Percentiles rank a stretch among this genome's conserved stretches.
phyloP scores from a whole-genome alignment of 2,113 vertebrate genomes.

The Lophius piscatorius region DNA sequence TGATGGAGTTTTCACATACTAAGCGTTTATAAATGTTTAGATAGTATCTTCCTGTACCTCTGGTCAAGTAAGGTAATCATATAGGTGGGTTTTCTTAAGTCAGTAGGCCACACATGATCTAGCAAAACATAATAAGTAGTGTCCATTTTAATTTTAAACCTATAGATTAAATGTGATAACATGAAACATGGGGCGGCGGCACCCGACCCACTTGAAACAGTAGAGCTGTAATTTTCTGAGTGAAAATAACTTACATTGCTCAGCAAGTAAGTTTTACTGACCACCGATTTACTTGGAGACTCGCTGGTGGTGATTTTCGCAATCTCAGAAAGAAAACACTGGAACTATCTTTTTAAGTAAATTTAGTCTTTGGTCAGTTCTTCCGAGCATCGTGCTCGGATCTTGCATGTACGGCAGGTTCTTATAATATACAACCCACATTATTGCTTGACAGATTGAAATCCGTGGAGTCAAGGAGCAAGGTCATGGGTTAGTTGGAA shows the following conservation, averaged over 20 bases:
- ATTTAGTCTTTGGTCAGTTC: conserved; percentile 27
- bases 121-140: conserved; percentile 27
- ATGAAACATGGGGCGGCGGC: conserved; percentile 31
- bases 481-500: conserved; percentile 38
- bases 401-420: not conserved
- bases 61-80: not conserved
- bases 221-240: conserved; percentile 80
- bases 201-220: conserved; percentile 69
- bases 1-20: conserved; percentile 2
- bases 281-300: conserved; percentile 76
- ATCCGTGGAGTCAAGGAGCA: conserved; percentile 35
- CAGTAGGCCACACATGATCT: conserved; percentile 36
- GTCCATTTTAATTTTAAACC: conserved; percentile 48
- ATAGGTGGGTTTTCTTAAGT: conserved; percentile 12
- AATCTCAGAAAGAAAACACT: conserved; percentile 62
- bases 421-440: conserved; percentile 16
- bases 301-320: conserved; percentile 46
- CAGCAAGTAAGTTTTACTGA: conserved; percentile 60
- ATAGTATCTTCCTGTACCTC: not conserved
- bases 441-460: conserved; percentile 21
- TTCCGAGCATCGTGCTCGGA: not conserved
- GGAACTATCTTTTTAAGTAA: conserved; percentile 18
- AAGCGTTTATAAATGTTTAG: not conserved
- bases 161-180: conserved; percentile 72
- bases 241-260: conserved; percentile 75